These are phyloP conservation scores for Darevskia nairensis DNA, from an alignment of 2,797 vertebrate genomes.

Conservation along the genomic window DNA sequence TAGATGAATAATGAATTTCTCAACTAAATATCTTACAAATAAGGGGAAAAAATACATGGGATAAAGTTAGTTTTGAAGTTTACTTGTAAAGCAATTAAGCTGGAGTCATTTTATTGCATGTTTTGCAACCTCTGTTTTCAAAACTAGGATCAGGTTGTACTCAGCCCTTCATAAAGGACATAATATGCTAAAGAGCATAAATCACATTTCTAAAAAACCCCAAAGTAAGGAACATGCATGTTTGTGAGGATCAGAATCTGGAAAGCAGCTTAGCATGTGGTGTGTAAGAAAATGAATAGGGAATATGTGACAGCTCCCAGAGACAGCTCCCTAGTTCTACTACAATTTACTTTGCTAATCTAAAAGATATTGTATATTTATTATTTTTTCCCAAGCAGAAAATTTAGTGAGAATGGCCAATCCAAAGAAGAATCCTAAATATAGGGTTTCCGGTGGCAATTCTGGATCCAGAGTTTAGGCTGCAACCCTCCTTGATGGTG, in stretches of 20 bases:
- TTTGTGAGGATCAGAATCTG: not conserved
- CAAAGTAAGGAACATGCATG: not conserved
- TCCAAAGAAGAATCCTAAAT: not conserved
- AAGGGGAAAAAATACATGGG: not conserved
- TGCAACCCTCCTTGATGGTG: not conserved
- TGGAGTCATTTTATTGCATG: not conserved
- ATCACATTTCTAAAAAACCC: not conserved
- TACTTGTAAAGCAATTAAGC: not conserved
- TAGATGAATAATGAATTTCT: not conserved
- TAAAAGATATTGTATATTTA: not conserved
- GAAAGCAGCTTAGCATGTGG: not conserved
- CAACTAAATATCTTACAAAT: not conserved
- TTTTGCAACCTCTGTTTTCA: not conserved
- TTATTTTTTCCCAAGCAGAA: not conserved
- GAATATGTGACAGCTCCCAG: not conserved
- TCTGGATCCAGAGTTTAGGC: not conserved
- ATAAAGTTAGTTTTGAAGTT: not conserved
- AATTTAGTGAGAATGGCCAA: not conserved
- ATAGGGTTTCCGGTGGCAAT: not conserved
- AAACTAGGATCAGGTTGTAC: not conserved
- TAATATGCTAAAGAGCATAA: not conserved
- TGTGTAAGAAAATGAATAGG: not conserved
- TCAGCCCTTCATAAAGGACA: not conserved
- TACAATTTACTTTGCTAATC: not conserved
- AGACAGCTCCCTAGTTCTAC: not conserved